Conservation (phyloP, 2,797 vertebrate genomes). For the Discoglossus pictus region DNA sequence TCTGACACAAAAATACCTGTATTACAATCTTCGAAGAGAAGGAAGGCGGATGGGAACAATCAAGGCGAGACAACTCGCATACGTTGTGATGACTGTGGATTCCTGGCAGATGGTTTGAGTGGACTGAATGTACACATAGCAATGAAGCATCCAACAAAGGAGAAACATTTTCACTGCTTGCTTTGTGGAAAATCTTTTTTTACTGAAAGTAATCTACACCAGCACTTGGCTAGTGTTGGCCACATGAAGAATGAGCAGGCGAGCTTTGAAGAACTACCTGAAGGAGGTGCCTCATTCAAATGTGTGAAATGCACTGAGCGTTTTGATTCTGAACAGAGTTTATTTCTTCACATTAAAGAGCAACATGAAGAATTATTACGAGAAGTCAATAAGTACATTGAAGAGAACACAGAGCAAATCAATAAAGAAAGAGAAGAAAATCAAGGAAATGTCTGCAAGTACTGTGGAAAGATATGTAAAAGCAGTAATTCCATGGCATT, state of each 20-base stretch:
- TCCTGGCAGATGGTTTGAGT: slow-evolving; percentile 92
- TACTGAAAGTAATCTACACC: slow-evolving; percentile 94
- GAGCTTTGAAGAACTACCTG: slow-evolving; percentile 90
- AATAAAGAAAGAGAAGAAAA: slow-evolving; percentile 96
- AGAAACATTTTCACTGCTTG: slow-evolving; percentile 95
- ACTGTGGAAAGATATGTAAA: slow-evolving; percentile 95
- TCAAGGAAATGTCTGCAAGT: slow-evolving; percentile 93
- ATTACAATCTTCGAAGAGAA: slow-evolving; percentile 61
- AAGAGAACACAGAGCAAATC: slow-evolving; percentile 97
- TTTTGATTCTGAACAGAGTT: slow-evolving; percentile 89
- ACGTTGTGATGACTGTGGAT: slow-evolving; percentile 94
- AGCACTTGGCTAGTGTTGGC: slow-evolving; percentile 91
- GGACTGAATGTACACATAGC: slow-evolving; percentile 97
- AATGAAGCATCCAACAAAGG: slow-evolving; percentile 96
- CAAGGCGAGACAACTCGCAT: slow-evolving; percentile 72
- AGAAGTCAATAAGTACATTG: slow-evolving; percentile 96
- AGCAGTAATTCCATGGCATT: slow-evolving; percentile 99
- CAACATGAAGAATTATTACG: slow-evolving; percentile 94
- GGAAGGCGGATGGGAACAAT: slow-evolving; percentile 63
- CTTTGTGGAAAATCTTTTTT: slow-evolving; percentile 98
- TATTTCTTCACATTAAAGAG: slow-evolving; percentile 96
- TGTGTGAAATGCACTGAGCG: slow-evolving; percentile 95
- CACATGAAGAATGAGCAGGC: slow-evolving; percentile 92
- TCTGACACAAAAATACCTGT: slow-evolving; percentile 57
- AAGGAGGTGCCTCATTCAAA: slow-evolving; percentile 92